Evolutionary conservation across 1,140 invertebrate genomes (phyloP), one percentile per base, ranked within the genome.

Genomic region (Heterodera schachtii): DNA sequence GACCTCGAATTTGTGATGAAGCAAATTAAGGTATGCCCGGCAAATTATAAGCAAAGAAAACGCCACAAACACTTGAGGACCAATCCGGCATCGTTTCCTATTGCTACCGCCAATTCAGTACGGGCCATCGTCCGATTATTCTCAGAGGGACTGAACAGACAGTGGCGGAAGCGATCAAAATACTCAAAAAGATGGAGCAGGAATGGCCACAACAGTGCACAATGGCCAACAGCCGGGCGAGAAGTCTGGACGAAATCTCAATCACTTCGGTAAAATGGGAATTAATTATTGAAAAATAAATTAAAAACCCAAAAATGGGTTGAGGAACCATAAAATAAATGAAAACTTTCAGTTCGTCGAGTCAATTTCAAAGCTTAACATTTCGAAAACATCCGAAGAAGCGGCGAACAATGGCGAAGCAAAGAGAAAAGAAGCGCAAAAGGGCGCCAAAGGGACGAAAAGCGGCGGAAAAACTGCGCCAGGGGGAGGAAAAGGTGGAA

Each of bases 11-110:
- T 43, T 19, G 49, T 41, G 6, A 76, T 76, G 75, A 66, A 57
- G 57, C 52, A 76, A 76, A 76, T 76, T 46, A 57, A 76, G 75
- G 75, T 76, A 13, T 52, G 49, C 6, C 49, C 57, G 57, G 16
- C 57, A 0, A 64, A 64, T 52, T 52, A 64, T 19, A 64, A 21
- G 31, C 19, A 64, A 64, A 16, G n/a, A 52, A 8, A 8, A 52
- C 49, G 49, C 49, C 6, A 31, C 31, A 31, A 31, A 31, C 31
- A 31, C 31, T 52, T 52, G 49, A 64, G 57, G 57, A 64, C 16
- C 57, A 64, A 64, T 64, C 57, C 57, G 57, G 57, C 57, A 64
- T 64, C 19, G 57, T 64, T 5, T 64, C 57, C 19, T 64, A 64
- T 64, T 64, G 57, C 16, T 64, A 64, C 57, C 57, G 57, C 57